Conservation (phyloP, 2,797 vertebrate genomes). For the Parambassis ranga region DNA sequence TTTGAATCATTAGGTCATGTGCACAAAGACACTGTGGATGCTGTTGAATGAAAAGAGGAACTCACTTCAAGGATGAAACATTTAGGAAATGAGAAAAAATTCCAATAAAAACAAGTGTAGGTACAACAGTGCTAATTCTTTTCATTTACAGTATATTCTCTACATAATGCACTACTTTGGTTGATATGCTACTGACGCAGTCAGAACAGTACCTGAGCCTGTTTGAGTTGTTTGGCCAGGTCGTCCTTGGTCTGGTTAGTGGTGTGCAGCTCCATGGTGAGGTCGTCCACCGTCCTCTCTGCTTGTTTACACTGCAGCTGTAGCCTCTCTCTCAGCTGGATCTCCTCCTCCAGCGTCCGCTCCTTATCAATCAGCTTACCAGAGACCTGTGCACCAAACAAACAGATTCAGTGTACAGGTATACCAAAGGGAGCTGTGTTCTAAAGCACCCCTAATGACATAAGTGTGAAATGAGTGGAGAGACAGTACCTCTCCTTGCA, state of each 20-base stretch:
- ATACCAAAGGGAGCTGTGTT: not conserved
- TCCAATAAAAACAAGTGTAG: no score
- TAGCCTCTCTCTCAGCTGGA: constrained; percentile 78
- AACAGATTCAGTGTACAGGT: not conserved
- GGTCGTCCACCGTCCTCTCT: constrained; percentile 78
- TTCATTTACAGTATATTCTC: no score
- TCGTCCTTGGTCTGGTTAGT: constrained; percentile 76
- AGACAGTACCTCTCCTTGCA: constrained; percentile 82
- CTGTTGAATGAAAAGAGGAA: not conserved
- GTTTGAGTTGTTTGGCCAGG: constrained; percentile 77
- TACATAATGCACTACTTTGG: no score
- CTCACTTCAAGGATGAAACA: not conserved
- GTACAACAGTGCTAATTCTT: no score
- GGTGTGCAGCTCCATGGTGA: constrained; percentile 78
- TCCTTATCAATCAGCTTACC: constrained; percentile 79
- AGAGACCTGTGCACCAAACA: constrained; percentile 66
- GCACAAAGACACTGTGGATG: not conserved
- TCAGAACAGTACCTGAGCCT: constrained; percentile 74
- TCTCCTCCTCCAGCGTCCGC: constrained; percentile 80
- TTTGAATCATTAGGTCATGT: constrained; percentile 29
- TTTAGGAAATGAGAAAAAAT: not conserved
- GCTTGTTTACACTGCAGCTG: constrained; percentile 83
- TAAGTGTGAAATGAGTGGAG: not conserved
- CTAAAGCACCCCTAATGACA: not conserved
- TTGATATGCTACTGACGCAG: no score